A percentile compares a stretch with the other conserved stretches of the same genome.
These are phyloP conservation scores for Maccullochella peelii DNA, from an alignment of 2,113 vertebrate genomes.

Conservation along the genomic window DNA sequence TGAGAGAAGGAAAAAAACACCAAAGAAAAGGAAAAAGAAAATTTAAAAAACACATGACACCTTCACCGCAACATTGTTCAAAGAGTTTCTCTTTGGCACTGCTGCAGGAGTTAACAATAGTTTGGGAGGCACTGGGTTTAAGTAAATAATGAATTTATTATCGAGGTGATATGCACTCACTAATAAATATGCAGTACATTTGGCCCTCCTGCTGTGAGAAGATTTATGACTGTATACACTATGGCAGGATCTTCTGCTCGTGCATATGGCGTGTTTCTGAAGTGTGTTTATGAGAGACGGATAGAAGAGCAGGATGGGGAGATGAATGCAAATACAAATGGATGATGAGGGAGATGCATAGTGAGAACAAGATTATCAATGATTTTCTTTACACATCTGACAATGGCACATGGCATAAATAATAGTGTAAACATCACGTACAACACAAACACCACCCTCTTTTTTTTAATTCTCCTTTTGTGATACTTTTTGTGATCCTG, in stretches of 20 bases:
- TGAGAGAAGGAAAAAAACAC: conserved; percentile 52
- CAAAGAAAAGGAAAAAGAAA: conserved; percentile 21
- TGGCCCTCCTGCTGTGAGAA: conserved; percentile 54
- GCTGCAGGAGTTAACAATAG: conserved; percentile 42
- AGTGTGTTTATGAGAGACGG: conserved; percentile 33
- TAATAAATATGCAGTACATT: conserved; percentile 50
- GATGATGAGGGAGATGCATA: conserved; percentile 17
- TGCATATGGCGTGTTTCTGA: conserved; percentile 44
- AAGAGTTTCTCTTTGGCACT: conserved; percentile 36
- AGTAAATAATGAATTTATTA: conserved; percentile 63
- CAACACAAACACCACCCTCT: neutral
- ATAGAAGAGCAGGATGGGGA: conserved; percentile 11
- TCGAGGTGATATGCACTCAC: conserved; percentile 36
- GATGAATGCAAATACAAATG: conserved; percentile 28
- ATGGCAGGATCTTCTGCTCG: conserved; percentile 53
- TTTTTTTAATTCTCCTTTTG: neutral
- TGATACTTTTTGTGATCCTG: conserved; percentile 3
- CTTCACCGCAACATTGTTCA: conserved; percentile 48
- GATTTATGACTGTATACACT: conserved; percentile 51
- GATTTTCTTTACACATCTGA: conserved; percentile 7
- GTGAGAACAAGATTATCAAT: conserved; percentile 1
- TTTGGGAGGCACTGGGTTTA: conserved; percentile 49
- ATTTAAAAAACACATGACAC: conserved; percentile 4
- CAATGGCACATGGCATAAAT: neutral
- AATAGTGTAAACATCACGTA: conserved; percentile 15